Base-by-base conservation (phyloP, 2,888 invertebrate genomes). In the Punctoribates punctum region DNA sequence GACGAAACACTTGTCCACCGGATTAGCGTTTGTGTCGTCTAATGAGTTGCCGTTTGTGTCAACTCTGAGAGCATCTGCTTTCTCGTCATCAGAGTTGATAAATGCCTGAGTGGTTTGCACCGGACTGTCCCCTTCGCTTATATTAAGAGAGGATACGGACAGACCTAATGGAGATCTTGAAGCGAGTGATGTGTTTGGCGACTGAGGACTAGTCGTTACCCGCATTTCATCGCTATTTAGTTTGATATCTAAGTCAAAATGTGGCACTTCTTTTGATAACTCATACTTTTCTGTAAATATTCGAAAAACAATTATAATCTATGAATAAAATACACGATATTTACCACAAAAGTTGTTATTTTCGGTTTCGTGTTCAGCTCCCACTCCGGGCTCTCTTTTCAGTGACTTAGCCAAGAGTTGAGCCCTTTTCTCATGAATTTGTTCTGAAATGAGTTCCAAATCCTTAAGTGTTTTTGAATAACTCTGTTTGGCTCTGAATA, bases 391-490 rank as follows among this genome's bases (percentile, higher is more conserved):
- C 57, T 77, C 77, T 54, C 77, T 73, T 25, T 38, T 74, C 20
- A 77, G n/a, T 29, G 67, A 76, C 23, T 75, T 77, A 1, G 75
- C 29, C 11, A 77, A 15, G 0, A 62, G 38, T 42, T 73, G 65
- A 34, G 57, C 38, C 20, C 78, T 74, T 54, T 74, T 76, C 51
- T 78, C 78, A 27, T 78, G 78, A 27, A 78, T 78, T 34, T 78
- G 77, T 74, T 78, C 78, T 0, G 78, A 78, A 15, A 78, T 78
- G 0, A 51, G 46, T 62, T 78, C 78, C 42, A 78, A 73, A 48
- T 77, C 72, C 25, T 74, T 78, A 5, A 78, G 48, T 65, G 78
- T 75, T 54, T 48, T 38, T 13, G 78, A 48, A 73, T 78, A 78
- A n/a, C n/a, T 42, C 25, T 57, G 38, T 65, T 78, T 78, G 11